Evolutionary conservation across 1,140 invertebrate genomes (phyloP), one percentile per base, ranked within the genome.

Genomic region (Carcinoscorpius rotundicauda): DNA sequence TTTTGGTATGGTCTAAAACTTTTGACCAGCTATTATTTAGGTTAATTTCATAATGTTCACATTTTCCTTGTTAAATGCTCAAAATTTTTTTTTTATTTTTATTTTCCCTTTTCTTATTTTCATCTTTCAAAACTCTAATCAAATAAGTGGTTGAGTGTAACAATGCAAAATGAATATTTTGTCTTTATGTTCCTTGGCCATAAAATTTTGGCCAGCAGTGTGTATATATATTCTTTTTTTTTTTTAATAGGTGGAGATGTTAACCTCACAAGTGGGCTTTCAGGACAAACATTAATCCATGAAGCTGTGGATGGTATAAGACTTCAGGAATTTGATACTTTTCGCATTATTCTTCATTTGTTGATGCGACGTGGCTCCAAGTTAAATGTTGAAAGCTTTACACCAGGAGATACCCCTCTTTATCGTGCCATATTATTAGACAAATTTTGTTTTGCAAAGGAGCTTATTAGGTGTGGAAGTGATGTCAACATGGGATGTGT

Each of bases 251-350:
- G 82, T 70, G 82, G 80, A 56, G 78, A 79, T 71, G 77, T 80
- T 3, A 83, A 83, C 72, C 77, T 77, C 50, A 77, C 79, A 55
- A 83, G 83, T 69, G 79, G 76, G 67, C 75, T 82, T 66, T 81
- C 80, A 10, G 81, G 81, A 52, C 78, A 78, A 10, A 82, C 79
- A n/a, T 80, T 82, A 5, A 71, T 83, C 3, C 78, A 82, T 62
- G 75, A 81, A 64, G 81, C 81, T 50, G 78, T 83, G 4, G 71
- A 73, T 62, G 66, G 69, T 4, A 74, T 72, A n/a, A 62, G 64
- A 10, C 72, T 75, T 58, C 58, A 68, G n/a, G 65, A 72, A 10
- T 71, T 63, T 63, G 53, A 58, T 72, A 79, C 71, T n/a, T 81
- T 83, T 63, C 66, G 75, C 52, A 56, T 58, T 6, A 76, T 82